Evolutionary conservation across 2,113 vertebrate species (phyloP).

Genomic region (Atractosteus spatula): DNA sequence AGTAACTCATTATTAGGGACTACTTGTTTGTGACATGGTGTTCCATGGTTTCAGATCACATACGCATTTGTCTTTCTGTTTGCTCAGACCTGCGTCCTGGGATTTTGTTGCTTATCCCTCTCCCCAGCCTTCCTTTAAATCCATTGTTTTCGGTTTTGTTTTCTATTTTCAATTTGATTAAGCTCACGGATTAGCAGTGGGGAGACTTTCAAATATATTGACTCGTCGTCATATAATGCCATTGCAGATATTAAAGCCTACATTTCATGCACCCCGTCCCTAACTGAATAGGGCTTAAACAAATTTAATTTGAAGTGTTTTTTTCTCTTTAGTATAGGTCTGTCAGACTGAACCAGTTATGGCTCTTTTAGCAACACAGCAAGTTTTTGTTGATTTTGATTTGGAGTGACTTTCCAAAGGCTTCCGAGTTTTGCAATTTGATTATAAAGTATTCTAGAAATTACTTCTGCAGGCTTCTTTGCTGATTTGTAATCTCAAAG

Average conservation of each 20-base stretch:
- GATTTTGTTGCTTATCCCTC: too few species aligned
- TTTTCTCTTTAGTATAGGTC: background rate
- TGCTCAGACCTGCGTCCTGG: too few species aligned
- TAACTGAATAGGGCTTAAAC: conserved; percentile 41
- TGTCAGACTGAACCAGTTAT: too few species aligned
- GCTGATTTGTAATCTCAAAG: conserved; percentile 61
- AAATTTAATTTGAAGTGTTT: conserved; percentile 45
- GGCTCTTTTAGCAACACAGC: background rate
- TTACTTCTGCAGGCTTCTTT: conserved; percentile 62
- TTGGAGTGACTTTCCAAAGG: conserved; percentile 42
- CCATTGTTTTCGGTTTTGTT: background rate
- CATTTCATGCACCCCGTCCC: conserved; percentile 3
- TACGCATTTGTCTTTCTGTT: too few species aligned
- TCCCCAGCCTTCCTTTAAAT: background rate
- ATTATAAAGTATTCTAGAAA: conserved; percentile 66
- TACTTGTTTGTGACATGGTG: too few species aligned
- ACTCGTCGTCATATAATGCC: conserved; percentile 19
- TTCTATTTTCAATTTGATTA: conserved; percentile 43
- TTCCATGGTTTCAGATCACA: too few species aligned
- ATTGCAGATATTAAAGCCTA: conserved; percentile 54
- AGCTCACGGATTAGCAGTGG: conserved; percentile 1
- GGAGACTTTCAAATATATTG: background rate
- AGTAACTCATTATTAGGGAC: too few species aligned
- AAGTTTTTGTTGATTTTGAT: conserved; percentile 47
- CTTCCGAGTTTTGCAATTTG: conserved; percentile 52